Evolutionary conservation across 2,888 invertebrate genomes (phyloP), one percentile per base, ranked within the genome.

Genomic region (Julus scandinavius): DNA sequence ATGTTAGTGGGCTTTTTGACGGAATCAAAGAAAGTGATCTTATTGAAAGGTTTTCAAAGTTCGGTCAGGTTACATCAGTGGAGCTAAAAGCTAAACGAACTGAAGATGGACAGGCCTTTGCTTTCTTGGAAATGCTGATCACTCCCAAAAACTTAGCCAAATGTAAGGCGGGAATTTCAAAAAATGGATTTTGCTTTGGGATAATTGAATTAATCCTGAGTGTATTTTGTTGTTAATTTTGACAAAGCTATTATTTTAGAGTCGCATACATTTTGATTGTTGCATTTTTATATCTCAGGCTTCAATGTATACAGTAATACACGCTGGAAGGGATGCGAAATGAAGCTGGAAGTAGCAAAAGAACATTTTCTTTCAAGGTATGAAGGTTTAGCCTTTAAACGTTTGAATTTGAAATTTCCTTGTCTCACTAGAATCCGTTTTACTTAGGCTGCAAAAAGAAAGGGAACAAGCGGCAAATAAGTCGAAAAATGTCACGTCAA

Each of bases 311-410:
- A 84, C 40, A 49, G 88, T n/a, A 88, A 88, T 38, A 41, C 72
- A 29, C 45, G 49, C 4, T 88, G 88, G 88, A 88, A 88, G n/a
- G 88, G 88, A 2, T 50, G 50, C 9, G 13, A 11, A 49, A 29
- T 88, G 63, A 88, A 83, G 40, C 20, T 88, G 29, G 84, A 88
- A 84, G 58, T 88, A 9, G 88, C 85, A 72, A 83, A 88, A 17
- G 88, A 88, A 7, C 84, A 85, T 45, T 83, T 88, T 85, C 54
- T 88, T 41, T n/a, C 29, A n/a, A 88, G 88, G 88, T 88, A 85
- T 9, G 15, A 2, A n/a, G 9, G 29, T 29, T 84, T 45, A 80
- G 6, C 38, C 6, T 1, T 38, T 80, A 11, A 38, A 9, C 80
- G 7, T 38, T 9, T 7, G 38, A 80, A 72, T 17, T 5, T 72